These are phyloP conservation scores for Nebria brevicollis DNA, from an alignment of 2,888 invertebrate species.

Conservation along the genomic window DNA sequence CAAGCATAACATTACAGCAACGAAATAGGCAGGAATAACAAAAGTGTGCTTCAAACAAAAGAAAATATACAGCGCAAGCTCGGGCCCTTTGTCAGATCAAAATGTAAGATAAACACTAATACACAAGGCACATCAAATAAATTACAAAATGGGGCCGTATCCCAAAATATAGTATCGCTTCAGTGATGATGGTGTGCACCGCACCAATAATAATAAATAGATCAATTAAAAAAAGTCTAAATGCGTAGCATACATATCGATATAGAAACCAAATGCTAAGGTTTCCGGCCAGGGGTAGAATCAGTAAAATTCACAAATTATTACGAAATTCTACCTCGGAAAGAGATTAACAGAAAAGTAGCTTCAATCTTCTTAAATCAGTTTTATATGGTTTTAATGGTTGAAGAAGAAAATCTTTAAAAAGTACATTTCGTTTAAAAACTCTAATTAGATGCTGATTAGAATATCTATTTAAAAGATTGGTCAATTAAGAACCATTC, in stretches of 20 bases:
- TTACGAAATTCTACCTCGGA: no score
- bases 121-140: constrained; percentile 6
- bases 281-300: constrained; percentile 9
- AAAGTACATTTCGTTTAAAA: no score
- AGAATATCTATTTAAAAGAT: no score
- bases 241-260: constrained; percentile 17
- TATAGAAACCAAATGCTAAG: constrained; percentile 10
- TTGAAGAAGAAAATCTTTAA: no score
- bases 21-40: constrained; percentile 3
- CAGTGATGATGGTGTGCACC: not conserved
- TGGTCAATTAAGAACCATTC: no score
- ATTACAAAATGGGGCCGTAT: constrained; percentile 2
- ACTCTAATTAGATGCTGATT: no score
- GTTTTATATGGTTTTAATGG: no score
- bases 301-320: not conserved
- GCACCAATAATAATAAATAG: constrained; percentile 14
- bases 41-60: constrained; percentile 4
- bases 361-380: no score
- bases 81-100: not conserved
- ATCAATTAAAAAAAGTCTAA: constrained; percentile 12
- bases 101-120: constrained; percentile 15
- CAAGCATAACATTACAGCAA: not conserved
- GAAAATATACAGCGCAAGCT: not conserved
- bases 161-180: constrained; percentile 1
- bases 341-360: no score